These are phyloP conservation scores for Petrocephalus microphthalmus DNA, from an alignment of 2,113 vertebrate genomes.

Conservation along the genomic window DNA sequence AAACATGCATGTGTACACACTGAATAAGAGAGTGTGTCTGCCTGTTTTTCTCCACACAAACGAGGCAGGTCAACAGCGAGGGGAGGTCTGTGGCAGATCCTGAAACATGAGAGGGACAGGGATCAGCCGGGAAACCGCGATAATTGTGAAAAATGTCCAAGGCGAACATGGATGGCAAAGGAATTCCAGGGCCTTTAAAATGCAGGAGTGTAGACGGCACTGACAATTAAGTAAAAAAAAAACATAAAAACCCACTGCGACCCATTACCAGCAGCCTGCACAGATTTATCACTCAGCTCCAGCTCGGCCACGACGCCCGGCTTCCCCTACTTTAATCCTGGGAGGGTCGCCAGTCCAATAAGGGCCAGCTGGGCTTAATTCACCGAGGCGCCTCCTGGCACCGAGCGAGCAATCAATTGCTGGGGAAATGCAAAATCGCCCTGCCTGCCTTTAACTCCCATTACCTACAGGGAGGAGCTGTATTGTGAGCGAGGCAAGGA, in stretches of 20 bases:
- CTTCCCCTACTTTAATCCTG: background rate
- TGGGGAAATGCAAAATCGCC: background rate
- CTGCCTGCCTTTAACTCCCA: background rate
- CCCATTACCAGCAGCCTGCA: background rate
- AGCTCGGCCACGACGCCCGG: background rate
- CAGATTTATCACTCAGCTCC: background rate
- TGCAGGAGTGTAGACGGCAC: background rate
- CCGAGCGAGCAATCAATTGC: background rate
- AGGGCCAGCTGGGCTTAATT: background rate
- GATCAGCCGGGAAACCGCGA: background rate
- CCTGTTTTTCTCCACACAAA: background rate
- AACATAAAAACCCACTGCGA: background rate
- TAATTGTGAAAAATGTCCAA: background rate
- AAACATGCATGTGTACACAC: background rate
- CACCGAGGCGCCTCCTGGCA: background rate
- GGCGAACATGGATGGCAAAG: background rate
- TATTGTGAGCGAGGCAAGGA: background rate
- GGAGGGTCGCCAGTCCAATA: background rate
- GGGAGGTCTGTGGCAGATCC: background rate
- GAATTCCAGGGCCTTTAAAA: background rate
- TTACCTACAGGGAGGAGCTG: background rate
- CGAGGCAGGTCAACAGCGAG: background rate
- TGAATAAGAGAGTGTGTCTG: background rate
- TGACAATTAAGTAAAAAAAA: background rate
- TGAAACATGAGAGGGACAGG: background rate